Evolutionary conservation across 2,888 invertebrate species (phyloP).

Genomic region (Eumerus sabulonum): DNA sequence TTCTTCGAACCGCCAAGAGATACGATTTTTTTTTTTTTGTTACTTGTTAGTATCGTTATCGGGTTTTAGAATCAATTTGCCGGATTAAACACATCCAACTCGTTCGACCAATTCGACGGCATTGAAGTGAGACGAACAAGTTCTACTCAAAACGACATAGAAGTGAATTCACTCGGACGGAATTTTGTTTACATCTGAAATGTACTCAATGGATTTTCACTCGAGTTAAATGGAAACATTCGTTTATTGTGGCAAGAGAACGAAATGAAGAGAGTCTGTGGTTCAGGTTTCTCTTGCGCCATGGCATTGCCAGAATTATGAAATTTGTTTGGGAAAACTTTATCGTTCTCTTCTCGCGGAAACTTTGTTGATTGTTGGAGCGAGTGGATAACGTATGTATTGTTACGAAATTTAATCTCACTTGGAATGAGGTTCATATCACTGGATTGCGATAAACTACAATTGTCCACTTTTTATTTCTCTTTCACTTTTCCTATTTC

Average conservation of each 20-base stretch:
- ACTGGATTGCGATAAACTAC: too few species aligned
- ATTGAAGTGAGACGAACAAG: conserved; percentile 25
- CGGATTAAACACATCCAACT: conserved; percentile 25
- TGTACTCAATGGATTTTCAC: conserved; percentile 16
- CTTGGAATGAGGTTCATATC: too few species aligned
- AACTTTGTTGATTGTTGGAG: too few species aligned
- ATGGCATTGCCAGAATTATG: too few species aligned
- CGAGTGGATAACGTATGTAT: too few species aligned
- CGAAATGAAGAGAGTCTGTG: too few species aligned
- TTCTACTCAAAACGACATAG: conserved; percentile 30
- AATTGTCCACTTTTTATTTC: too few species aligned
- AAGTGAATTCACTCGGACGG: conserved; percentile 27
- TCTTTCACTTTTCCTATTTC: too few species aligned
- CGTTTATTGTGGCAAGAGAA: not conserved
- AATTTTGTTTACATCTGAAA: conserved; percentile 24
- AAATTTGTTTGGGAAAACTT: too few species aligned
- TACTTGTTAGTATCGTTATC: conserved; percentile 43
- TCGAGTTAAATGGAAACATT: conserved; percentile 13
- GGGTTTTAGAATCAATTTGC: conserved; percentile 1
- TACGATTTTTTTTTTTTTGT: not conserved
- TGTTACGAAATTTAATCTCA: too few species aligned
- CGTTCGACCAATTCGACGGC: conserved; percentile 49
- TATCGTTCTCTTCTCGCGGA: too few species aligned
- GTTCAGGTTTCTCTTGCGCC: too few species aligned
- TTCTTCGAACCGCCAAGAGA: conserved; percentile 53